Conservation (phyloP, 2,113 vertebrate genomes). For the Lepidothrix coronata region DNA sequence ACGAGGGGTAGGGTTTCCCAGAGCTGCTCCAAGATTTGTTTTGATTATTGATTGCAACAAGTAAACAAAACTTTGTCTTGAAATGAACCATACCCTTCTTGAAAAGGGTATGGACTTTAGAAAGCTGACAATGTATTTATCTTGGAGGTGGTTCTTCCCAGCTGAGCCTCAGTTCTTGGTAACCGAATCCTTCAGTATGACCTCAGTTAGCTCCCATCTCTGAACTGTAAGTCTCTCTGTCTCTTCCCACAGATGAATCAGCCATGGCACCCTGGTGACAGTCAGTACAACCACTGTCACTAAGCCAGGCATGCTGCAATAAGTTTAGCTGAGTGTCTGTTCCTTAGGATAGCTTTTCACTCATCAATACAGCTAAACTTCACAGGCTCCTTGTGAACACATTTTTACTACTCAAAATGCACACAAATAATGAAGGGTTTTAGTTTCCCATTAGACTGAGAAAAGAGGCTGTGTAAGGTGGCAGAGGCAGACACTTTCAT, state of each 20-base stretch:
- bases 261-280: neutral
- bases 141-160: neutral
- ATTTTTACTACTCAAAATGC: neutral
- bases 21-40: neutral
- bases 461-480: neutral
- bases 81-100: neutral
- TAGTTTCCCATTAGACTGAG: neutral
- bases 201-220: rapidly evolving
- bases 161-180: neutral
- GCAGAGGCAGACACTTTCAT: neutral
- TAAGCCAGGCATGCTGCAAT: neutral
- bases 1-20: neutral
- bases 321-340: neutral
- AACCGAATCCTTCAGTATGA: neutral
- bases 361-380: neutral
- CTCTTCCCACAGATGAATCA: neutral
- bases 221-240: neutral
- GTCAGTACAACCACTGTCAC: neutral
- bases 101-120: neutral
- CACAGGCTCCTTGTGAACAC: neutral
- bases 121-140: neutral
- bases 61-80: neutral
- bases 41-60: neutral
- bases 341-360: neutral
- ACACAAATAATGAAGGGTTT: neutral